These are phyloP conservation scores for Eumacrocentrus americanus DNA, from an alignment of 2,888 invertebrate species.

Conservation along the genomic window DNA sequence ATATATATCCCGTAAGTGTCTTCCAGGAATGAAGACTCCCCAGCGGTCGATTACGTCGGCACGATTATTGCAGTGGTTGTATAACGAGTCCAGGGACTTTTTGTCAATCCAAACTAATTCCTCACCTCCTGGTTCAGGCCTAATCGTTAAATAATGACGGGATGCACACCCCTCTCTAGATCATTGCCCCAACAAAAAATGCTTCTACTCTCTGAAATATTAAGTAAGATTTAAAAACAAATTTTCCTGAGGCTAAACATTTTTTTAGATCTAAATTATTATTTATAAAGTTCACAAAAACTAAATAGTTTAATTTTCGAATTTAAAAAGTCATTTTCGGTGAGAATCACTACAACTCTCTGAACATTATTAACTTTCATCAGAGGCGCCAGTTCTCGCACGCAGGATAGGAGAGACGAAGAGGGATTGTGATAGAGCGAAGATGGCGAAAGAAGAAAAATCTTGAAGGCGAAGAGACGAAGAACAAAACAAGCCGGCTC, in stretches of 20 bases:
- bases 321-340: constrained; percentile 10
- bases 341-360: background rate
- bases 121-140: constrained; percentile 34
- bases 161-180: constrained; percentile 32
- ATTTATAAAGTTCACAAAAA: too few relatives aligned
- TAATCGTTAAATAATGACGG: constrained; percentile 58
- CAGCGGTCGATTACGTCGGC: constrained; percentile 3
- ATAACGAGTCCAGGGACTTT: constrained; percentile 10
- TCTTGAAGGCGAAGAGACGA: constrained; percentile 34
- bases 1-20: background rate
- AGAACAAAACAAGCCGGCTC: constrained; percentile 53
- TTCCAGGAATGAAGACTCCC: constrained; percentile 14
- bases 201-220: background rate
- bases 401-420: constrained; percentile 8
- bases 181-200: constrained; percentile 12
- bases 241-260: background rate
- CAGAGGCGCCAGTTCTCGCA: constrained; percentile 17
- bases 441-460: constrained; percentile 30
- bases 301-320: too few relatives aligned
- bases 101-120: constrained; percentile 12
- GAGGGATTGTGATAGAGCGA: background rate
- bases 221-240: constrained; percentile 1
- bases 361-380: constrained; percentile 12
- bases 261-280: background rate
- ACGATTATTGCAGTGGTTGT: constrained; percentile 5